Evolutionary conservation across 2,797 vertebrate species (phyloP).

Genomic region (Pampus argenteus): DNA sequence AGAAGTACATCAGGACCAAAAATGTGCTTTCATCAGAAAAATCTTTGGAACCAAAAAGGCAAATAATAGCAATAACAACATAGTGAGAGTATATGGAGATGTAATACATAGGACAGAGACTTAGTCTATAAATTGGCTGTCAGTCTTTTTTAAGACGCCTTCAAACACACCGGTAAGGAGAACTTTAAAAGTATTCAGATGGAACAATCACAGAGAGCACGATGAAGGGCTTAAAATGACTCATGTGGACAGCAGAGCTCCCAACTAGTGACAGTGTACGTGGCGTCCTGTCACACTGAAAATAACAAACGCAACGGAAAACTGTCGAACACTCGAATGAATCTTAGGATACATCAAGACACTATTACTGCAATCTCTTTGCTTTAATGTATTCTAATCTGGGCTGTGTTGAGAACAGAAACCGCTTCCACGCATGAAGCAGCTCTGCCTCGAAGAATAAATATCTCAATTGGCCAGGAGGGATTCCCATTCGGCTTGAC

Average conservation of each 20-base stretch:
- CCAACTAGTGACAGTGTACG: background rate
- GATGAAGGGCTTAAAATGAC: slow-evolving; percentile 42
- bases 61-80: slow-evolving; percentile 68
- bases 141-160: slow-evolving; percentile 29
- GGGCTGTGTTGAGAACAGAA: slow-evolving; percentile 36
- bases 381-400: slow-evolving; percentile 22
- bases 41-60: slow-evolving; percentile 83
- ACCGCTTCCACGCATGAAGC: slow-evolving; percentile 5
- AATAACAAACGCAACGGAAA: slow-evolving; percentile 52
- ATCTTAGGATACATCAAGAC: slow-evolving; percentile 6
- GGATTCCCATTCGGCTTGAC: slow-evolving; percentile 43
- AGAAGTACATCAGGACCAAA: slow-evolving; percentile 71
- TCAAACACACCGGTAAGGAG: slow-evolving; percentile 42
- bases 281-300: slow-evolving; percentile 15
- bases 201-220: slow-evolving; percentile 53
- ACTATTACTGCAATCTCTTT: slow-evolving; percentile 10
- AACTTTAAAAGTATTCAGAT: slow-evolving; percentile 45
- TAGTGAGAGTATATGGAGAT: slow-evolving; percentile 65
- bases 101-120: slow-evolving; percentile 64
- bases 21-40: slow-evolving; percentile 79
- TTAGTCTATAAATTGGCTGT: slow-evolving; percentile 38
- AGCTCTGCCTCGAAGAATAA: slow-evolving; percentile 33
- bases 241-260: slow-evolving; percentile 17
- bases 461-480: slow-evolving; percentile 43
- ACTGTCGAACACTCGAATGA: background rate